Conservation (phyloP, 2,797 vertebrate genomes). For the Epinephelus coioides region DNA sequence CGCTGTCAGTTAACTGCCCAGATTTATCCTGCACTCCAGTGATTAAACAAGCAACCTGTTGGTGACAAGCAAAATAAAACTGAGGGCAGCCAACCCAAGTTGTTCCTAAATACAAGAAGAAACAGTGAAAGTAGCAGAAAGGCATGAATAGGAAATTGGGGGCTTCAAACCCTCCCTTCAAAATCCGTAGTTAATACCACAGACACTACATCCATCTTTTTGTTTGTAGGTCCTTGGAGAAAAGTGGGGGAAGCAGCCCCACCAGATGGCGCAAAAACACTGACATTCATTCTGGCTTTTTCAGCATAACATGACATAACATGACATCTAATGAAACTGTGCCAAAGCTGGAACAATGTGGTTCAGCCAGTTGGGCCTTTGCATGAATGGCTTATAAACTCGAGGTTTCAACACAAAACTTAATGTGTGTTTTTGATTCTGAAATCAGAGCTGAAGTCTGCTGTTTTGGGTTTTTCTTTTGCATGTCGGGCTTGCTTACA, state of each 20-base stretch:
- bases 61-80: background rate
- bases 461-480: background rate
- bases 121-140: rapidly evolving
- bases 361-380: constrained; percentile 2
- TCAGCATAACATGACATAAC: constrained; percentile 43
- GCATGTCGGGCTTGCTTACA: constrained; percentile 7
- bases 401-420: background rate
- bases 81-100: too few relatives aligned
- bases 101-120: background rate
- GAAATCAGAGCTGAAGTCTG: background rate
- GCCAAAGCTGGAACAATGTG: constrained; percentile 17
- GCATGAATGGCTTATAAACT: background rate
- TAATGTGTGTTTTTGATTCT: background rate
- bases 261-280: constrained; percentile 62
- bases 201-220: background rate
- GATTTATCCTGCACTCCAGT: background rate
- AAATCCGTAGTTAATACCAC: background rate
- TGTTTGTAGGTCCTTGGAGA: background rate
- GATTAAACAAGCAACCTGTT: background rate
- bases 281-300: background rate
- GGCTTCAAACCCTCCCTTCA: background rate
- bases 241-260: background rate
- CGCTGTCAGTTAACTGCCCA: background rate
- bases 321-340: constrained; percentile 54
- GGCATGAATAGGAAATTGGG: rapidly evolving